These are phyloP conservation scores for Mesembrinibis cayennensis DNA, from an alignment of 2,113 vertebrate genomes.

Conservation along the genomic window DNA sequence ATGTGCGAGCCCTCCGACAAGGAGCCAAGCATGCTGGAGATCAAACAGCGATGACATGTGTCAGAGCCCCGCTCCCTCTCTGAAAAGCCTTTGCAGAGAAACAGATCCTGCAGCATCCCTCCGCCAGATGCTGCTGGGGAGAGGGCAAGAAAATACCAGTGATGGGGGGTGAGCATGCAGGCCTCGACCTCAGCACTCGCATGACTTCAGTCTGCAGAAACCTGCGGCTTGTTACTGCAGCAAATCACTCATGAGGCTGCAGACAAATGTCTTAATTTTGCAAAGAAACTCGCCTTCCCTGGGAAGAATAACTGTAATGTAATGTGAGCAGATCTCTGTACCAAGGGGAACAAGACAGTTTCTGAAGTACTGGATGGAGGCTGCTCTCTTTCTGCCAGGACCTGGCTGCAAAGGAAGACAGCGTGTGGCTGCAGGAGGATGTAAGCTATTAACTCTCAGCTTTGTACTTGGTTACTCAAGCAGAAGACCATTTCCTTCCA, in stretches of 20 bases:
- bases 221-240: neutral
- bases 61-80: neutral
- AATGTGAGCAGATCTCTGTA: conserved; percentile 6
- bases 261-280: neutral
- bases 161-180: neutral
- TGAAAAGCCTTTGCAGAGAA: neutral
- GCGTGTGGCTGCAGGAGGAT: neutral
- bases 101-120: neutral
- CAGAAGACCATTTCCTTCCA: conserved; percentile 5
- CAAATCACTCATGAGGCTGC: neutral
- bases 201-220: neutral
- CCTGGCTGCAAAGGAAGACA: neutral
- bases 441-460: neutral
- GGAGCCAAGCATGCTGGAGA: conserved; percentile 14
- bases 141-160: neutral
- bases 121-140: neutral
- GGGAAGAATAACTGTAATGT: neutral
- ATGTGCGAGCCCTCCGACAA: neutral
- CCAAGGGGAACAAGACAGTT: neutral
- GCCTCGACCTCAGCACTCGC: neutral
- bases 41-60: conserved; percentile 29
- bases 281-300: neutral
- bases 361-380: conserved; percentile 1
- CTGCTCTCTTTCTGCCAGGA: conserved; percentile 7
- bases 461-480: neutral